phyloP scores from a whole-genome alignment of 2,888 invertebrate species.

The Aphelenchoides bicaudatus region DNA sequence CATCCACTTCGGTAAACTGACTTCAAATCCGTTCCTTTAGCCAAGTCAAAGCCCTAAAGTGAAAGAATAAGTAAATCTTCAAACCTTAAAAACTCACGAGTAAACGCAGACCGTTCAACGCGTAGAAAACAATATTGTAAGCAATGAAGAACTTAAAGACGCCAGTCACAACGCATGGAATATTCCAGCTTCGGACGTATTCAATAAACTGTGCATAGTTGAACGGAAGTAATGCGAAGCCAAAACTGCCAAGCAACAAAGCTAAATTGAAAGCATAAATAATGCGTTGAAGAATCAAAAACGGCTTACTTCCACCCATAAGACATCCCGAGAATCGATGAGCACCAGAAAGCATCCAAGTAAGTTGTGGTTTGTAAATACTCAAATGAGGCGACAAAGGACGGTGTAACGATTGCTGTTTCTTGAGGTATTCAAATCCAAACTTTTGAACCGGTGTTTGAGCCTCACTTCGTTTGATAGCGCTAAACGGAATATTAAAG shows the following conservation, averaged over 20 bases:
- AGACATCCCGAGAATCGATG: conserved; percentile 56
- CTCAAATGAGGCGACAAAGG: conserved; percentile 59
- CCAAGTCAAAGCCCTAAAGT: conserved; percentile 55
- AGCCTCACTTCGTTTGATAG: conserved; percentile 7
- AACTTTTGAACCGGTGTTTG: conserved; percentile 50
- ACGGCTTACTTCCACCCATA: conserved; percentile 50
- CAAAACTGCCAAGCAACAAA: conserved; percentile 54
- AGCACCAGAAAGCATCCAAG: conserved; percentile 57
- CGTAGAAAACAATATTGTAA: conserved; percentile 59
- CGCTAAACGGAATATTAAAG: conserved; percentile 2
- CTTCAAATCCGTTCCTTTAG: conserved; percentile 46
- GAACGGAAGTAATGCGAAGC: conserved; percentile 55
- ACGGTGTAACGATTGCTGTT: conserved; percentile 50
- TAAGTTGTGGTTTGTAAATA: conserved; percentile 59
- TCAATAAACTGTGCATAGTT: conserved; percentile 57
- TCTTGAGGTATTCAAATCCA: conserved; percentile 57
- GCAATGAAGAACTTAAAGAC: conserved; percentile 60
- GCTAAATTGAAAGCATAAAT: conserved; percentile 32
- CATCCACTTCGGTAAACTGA: conserved; percentile 57
- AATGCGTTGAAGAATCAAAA: conserved; percentile 18
- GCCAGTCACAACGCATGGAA: conserved; percentile 51
- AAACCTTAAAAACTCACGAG: conserved; percentile 34
- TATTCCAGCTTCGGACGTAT: conserved; percentile 44
- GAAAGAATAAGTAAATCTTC: neutral
- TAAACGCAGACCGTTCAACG: conserved; percentile 60